Percentiles rank a stretch among this genome's conserved stretches.
These are phyloP conservation scores for Sycophaga agraensis DNA, from an alignment of 1,140 invertebrate species.

Conservation along the genomic window DNA sequence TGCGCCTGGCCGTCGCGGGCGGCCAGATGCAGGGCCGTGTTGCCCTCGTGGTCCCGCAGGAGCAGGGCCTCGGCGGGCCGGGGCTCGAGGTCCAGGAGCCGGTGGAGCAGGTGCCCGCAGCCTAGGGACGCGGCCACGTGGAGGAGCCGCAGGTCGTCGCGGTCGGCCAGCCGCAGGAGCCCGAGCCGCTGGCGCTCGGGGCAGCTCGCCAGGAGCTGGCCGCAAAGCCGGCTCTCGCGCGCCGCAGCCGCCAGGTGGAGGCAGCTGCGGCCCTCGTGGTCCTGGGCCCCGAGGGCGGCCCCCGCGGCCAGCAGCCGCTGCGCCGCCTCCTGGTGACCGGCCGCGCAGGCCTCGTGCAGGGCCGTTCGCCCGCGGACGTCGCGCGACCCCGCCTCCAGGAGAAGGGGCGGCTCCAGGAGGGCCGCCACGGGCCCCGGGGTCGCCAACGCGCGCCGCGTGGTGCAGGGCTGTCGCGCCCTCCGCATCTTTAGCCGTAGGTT, in stretches of 20 bases:
- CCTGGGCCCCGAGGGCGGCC: slow-evolving; percentile 63
- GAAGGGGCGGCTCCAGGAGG: too few species aligned
- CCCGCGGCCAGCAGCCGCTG: slow-evolving; percentile 65
- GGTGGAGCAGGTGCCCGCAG: slow-evolving; percentile 70
- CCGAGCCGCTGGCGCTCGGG: too few species aligned
- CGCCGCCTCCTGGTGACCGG: slow-evolving; percentile 70
- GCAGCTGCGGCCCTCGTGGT: slow-evolving; percentile 76
- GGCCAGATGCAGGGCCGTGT: slow-evolving; percentile 75
- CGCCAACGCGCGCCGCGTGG: slow-evolving; percentile 55
- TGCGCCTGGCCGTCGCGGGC: slow-evolving; percentile 71
- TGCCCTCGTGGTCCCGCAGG: slow-evolving; percentile 56
- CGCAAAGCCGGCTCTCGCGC: not conserved
- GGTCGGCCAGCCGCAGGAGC: not conserved
- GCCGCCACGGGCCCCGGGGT: slow-evolving; percentile 48
- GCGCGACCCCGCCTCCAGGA: not conserved
- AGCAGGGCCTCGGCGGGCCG: not conserved
- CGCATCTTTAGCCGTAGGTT: too few species aligned
- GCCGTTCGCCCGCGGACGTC: slow-evolving; percentile 66
- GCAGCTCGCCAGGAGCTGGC: not conserved
- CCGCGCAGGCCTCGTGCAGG: slow-evolving; percentile 73
- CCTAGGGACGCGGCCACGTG: slow-evolving; percentile 76
- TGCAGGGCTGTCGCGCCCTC: slow-evolving; percentile 57
- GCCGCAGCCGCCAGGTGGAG: slow-evolving; percentile 60
- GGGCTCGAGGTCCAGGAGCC: not conserved
- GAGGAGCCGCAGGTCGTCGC: slow-evolving; percentile 50